Base-by-base conservation (phyloP, 2,888 invertebrate species). In the Mythimna ferrago region DNA sequence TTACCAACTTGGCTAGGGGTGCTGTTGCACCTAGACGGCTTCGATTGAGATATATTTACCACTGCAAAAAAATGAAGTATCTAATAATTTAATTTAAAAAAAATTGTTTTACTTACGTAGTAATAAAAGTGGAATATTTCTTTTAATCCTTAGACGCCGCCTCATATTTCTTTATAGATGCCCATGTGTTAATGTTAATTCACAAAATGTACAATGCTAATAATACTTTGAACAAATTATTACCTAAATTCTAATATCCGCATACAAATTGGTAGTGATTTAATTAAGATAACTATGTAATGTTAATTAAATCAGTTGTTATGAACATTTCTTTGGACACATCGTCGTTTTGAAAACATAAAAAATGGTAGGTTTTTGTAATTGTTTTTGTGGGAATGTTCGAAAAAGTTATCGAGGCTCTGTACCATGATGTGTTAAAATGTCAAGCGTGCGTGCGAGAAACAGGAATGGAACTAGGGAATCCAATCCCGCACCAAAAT, bases 241-340 rank as follows among this genome's bases (percentile, higher is more conserved):
- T 78, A 38, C 26, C 44, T 16, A 44, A 7, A 38, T 19, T 21
- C 26, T 38, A 32, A 32, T 54, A 54, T 10, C 32, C 14, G 21
- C 32, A 38, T 60, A 35, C 11, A 62, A 54, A 54, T 44, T 57
- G n/a, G 38, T 38, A 32, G 44, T 54, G 60, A 69, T 74, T 70
- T 48, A 78, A 78, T 74, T 69, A 78, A 38, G 74, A 74, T 74
- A 77, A 54, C 26, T 26, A 48, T 16, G 21, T 62, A 44, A 7
- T 41, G 60, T 21, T 41, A 38, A 41, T 61, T 61, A 61, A 61
- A 61, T 38, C 7, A 41, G 41, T 21, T 41, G 14, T 61, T 6
- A 61, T 14, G 21, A 11, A 14, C 41, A 38, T 38, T n/a, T n/a
- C 6, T 21, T 41, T 41, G n/a, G 6, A 21, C 14, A 38, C 6